Percentiles rank a stretch among this genome's conserved stretches.
phyloP scores from a whole-genome alignment of 1,140 invertebrate species.

The Bombus pascuorum region DNA sequence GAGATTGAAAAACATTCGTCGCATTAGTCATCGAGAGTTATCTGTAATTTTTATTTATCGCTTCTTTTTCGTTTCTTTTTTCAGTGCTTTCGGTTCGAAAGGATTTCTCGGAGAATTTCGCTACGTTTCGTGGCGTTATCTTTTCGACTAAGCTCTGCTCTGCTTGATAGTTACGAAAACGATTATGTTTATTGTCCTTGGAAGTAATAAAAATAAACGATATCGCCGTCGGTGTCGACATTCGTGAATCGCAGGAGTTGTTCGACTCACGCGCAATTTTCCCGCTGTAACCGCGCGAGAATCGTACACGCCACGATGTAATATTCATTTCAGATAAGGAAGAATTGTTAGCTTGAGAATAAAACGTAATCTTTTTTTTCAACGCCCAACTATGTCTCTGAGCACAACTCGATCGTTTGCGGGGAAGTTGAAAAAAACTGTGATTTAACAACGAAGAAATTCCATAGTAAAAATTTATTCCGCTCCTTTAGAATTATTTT shows the following conservation, averaged over 20 bases:
- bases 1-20: not conserved
- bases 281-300: slow-evolving; percentile 16
- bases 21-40: too few relatives aligned
- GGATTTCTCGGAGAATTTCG: not conserved
- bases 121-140: not conserved
- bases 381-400: too few relatives aligned
- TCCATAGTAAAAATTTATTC: not conserved
- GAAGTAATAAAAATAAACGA: slow-evolving; percentile 66
- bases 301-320: slow-evolving; percentile 3
- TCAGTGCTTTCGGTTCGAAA: not conserved
- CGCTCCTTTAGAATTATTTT: not conserved
- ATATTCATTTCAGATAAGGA: slow-evolving; percentile 50
- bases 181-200: slow-evolving; percentile 65
- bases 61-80: not conserved
- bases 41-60: too few relatives aligned
- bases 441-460: not conserved
- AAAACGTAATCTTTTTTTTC: not conserved
- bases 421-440: not conserved
- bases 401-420: not conserved
- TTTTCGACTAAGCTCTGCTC: not conserved
- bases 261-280: slow-evolving; percentile 34
- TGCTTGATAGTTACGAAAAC: slow-evolving; percentile 63
- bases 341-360: not conserved
- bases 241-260: slow-evolving; percentile 25
- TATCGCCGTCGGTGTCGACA: slow-evolving; percentile 49